Evolutionary conservation across 2,797 vertebrate species (phyloP).

Genomic region (Okamejei kenojei): DNA sequence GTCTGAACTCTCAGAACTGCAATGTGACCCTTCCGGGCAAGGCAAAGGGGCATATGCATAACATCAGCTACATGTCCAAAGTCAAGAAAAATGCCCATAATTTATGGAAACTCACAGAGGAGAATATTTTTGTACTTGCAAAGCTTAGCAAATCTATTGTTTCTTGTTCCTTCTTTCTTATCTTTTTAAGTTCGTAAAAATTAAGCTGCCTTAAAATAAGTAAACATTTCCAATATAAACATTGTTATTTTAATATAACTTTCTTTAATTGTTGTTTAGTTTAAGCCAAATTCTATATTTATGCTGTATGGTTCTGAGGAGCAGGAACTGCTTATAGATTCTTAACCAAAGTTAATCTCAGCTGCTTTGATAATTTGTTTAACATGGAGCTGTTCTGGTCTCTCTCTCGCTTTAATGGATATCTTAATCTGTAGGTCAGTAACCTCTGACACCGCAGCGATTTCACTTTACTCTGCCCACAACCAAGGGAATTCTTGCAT

Average conservation of each 20-base stretch:
- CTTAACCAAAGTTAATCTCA: slow-evolving; percentile 17
- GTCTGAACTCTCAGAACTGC: slow-evolving; percentile 30
- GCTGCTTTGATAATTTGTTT: slow-evolving; percentile 30
- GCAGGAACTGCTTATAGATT: background rate
- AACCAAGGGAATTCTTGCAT: slow-evolving; percentile 34
- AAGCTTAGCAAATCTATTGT: background rate
- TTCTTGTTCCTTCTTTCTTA: background rate
- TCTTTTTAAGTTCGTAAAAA: background rate
- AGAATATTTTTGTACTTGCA: slow-evolving; percentile 21
- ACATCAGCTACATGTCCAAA: slow-evolving; percentile 24
- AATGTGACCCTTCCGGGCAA: slow-evolving; percentile 33
- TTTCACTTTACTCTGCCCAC: background rate
- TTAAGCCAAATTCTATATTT: background rate
- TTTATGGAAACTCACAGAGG: slow-evolving; percentile 15
- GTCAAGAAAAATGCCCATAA: slow-evolving; percentile 31
- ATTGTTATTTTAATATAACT: background rate
- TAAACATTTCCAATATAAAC: background rate
- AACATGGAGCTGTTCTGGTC: slow-evolving; percentile 9
- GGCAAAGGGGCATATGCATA: slow-evolving; percentile 32
- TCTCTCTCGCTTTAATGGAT: background rate
- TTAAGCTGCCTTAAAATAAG: background rate
- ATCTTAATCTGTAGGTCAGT: slow-evolving; percentile 28
- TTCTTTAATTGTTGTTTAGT: background rate
- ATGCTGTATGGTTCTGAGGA: background rate
- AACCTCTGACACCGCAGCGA: slow-evolving; percentile 14